Evolutionary conservation across 2,888 invertebrate genomes (phyloP).

Genomic region (Pammene aurita): DNA sequence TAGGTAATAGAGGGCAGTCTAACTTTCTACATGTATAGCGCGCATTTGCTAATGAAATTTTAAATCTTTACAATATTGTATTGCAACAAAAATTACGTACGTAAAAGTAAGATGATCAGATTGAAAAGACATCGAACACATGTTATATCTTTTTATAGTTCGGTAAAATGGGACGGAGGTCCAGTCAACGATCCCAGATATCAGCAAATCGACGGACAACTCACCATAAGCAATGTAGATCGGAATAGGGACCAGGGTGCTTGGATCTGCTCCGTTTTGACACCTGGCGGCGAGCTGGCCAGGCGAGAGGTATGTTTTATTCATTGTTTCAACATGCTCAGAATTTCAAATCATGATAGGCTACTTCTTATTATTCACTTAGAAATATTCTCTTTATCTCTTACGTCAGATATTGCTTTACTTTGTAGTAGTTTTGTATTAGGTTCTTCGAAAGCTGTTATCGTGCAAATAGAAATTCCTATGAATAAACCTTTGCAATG

Average conservation of each 20-base stretch:
- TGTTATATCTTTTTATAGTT: constrained; percentile 61
- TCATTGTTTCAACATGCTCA: constrained; percentile 10
- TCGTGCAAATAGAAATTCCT: constrained; percentile 9
- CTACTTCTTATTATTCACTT: background rate
- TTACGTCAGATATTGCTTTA: background rate
- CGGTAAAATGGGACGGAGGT: constrained; percentile 87
- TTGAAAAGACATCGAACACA: too few species aligned
- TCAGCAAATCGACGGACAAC: constrained; percentile 81
- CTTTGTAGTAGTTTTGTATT: background rate
- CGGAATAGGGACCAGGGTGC: constrained; percentile 88
- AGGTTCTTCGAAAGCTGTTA: constrained; percentile 1
- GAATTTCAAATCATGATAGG: constrained; percentile 25
- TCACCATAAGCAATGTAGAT: constrained; percentile 85
- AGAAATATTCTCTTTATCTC: background rate
- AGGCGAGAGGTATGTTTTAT: constrained; percentile 85
- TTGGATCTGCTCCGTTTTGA: constrained; percentile 90
- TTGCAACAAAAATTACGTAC: too few species aligned
- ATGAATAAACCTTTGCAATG: constrained; percentile 8
- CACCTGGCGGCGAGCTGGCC: constrained; percentile 89
- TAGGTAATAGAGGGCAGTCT: too few species aligned
- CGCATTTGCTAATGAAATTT: too few species aligned
- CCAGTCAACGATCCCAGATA: constrained; percentile 78
- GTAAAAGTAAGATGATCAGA: too few species aligned
- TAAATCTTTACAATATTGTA: too few species aligned
- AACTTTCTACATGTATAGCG: too few species aligned